Evolutionary conservation across 2,797 vertebrate species (phyloP).

Genomic region (Agapornis canus): DNA sequence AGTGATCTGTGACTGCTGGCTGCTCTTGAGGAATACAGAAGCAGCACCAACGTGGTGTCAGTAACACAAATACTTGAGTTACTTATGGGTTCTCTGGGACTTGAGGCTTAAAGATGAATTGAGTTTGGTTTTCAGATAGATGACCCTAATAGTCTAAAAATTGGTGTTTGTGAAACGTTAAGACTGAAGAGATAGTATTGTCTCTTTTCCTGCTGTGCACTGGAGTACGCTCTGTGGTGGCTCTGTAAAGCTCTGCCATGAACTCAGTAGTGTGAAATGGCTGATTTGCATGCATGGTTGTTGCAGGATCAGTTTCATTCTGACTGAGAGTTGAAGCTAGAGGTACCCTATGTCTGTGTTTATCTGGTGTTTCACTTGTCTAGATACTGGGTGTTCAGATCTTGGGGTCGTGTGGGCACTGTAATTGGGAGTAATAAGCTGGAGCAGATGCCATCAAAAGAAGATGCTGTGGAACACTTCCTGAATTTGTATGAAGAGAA

Average conservation of each 20-base stretch:
- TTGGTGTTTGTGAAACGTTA: background rate
- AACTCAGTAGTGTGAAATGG: background rate
- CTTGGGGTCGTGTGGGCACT: conserved; percentile 97
- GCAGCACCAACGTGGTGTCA: background rate
- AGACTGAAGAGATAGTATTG: background rate
- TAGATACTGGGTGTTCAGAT: conserved; percentile 98
- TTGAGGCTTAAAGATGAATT: background rate
- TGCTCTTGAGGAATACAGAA: background rate
- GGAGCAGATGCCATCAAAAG: conserved; percentile 92
- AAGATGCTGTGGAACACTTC: conserved; percentile 92
- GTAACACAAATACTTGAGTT: background rate
- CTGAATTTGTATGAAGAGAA: conserved; percentile 92
- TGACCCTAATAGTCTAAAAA: background rate
- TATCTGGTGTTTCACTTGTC: background rate
- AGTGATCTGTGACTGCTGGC: background rate
- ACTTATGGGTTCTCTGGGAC: background rate
- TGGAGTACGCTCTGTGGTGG: background rate
- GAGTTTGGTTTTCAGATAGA: background rate
- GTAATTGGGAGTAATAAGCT: conserved; percentile 95
- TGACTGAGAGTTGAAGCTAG: background rate
- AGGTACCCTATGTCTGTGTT: background rate
- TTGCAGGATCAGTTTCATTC: background rate
- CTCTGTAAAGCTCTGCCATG: no score
- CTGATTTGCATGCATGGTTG: background rate
- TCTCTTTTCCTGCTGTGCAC: background rate